Conservation (phyloP, 35 echinoderm and acorn worm species). For the Apostichopus japonicus region DNA sequence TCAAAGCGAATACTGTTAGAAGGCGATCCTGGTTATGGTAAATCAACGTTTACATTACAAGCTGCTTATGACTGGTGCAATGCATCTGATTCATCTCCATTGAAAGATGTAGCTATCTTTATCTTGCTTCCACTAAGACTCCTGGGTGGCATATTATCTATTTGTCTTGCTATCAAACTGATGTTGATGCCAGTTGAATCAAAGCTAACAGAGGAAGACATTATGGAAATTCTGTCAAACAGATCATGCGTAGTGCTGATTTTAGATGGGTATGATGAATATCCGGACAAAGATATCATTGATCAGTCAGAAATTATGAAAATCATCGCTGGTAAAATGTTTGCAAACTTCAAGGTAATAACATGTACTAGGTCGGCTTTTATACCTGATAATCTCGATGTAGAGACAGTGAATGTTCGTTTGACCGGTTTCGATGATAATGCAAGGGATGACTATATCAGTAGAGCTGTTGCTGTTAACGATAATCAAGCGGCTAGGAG, state of each 20-base stretch:
- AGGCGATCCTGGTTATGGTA: slow-evolving; percentile 24
- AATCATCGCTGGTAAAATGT: slow-evolving; percentile 5
- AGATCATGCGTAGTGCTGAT: not conserved
- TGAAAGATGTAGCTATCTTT: not conserved
- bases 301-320: not conserved
- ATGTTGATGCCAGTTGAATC: not conserved
- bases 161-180: not conserved
- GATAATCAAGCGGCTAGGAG: not conserved
- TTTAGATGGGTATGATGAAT: slow-evolving; percentile 23
- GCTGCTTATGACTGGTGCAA: not conserved
- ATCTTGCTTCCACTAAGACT: slow-evolving; percentile 6
- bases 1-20: not conserved
- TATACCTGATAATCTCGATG: not conserved
- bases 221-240: not conserved
- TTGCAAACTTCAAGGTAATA: not conserved
- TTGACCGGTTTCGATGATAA: not conserved
- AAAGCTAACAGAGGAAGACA: not conserved
- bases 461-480: not conserved
- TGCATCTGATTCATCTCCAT: not conserved
- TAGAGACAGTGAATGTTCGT: not conserved
- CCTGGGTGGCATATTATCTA: not conserved
- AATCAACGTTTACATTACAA: slow-evolving; percentile 3
- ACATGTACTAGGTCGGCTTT: not conserved
- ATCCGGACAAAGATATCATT: not conserved
- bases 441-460: not conserved